Evolutionary conservation across 2,113 vertebrate genomes (phyloP).

Genomic region (Carettochelys insculpta): DNA sequence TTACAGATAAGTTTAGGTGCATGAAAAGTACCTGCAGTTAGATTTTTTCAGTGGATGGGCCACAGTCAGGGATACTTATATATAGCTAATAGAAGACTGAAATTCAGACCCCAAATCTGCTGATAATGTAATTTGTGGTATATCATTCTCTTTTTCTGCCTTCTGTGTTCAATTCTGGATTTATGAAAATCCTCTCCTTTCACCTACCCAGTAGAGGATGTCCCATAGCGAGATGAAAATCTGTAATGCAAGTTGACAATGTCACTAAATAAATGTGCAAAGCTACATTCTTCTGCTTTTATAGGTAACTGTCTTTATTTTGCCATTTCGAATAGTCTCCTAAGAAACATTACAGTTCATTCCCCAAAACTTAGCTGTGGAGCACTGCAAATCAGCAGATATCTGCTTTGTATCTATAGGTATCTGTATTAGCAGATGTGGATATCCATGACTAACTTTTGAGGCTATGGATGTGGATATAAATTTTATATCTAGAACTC

Average conservation of each 20-base stretch:
- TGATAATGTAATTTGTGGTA: constrained; percentile 27
- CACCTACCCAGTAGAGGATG: neutral
- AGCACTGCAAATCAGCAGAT: no score
- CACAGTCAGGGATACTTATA: constrained; percentile 34
- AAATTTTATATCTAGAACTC: no score
- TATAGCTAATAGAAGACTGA: constrained; percentile 5
- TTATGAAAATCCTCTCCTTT: neutral
- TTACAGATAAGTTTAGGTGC: constrained; percentile 72
- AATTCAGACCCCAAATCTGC: constrained; percentile 25
- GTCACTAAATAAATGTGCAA: neutral
- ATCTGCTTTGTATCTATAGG: no score
- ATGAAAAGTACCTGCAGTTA: constrained; percentile 69
- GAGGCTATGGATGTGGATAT: no score
- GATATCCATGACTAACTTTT: no score
- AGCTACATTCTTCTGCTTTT: neutral
- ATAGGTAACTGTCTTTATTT: neutral
- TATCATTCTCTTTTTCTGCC: neutral
- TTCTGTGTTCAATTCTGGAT: constrained; percentile 3
- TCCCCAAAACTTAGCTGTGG: neutral
- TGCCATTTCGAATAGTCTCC: neutral
- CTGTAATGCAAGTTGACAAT: neutral
- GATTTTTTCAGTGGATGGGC: constrained; percentile 65
- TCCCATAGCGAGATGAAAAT: neutral
- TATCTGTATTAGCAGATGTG: no score
- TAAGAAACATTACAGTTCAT: neutral